These are phyloP conservation scores for Drosophila yakuba DNA, from an alignment of 1,140 invertebrate species.

Conservation along the genomic window DNA sequence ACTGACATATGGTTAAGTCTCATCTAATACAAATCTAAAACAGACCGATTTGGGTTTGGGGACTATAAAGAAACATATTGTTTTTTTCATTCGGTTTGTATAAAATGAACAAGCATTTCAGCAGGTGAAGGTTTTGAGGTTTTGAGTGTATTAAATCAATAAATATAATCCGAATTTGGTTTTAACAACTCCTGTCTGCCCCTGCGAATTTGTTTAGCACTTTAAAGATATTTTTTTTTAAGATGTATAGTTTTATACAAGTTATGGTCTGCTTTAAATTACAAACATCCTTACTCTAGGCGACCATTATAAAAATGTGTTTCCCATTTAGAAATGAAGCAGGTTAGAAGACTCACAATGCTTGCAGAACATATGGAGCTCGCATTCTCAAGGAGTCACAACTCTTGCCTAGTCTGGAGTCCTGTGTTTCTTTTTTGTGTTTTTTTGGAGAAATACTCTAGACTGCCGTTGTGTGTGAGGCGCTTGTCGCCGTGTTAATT, in stretches of 20 bases:
- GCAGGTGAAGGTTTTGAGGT: background rate
- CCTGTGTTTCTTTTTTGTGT: background rate
- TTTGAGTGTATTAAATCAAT: no score
- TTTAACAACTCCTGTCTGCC: no score
- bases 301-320: constrained; percentile 2
- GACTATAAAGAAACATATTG: background rate
- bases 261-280: no score
- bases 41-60: background rate
- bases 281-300: background rate
- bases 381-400: constrained; percentile 17
- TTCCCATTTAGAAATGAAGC: background rate
- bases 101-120: no score
- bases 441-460: constrained; percentile 15
- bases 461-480: constrained; percentile 30
- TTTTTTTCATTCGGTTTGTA: background rate
- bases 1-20: background rate
- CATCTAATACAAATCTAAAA: no score
- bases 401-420: constrained; percentile 23
- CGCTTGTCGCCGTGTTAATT: constrained; percentile 61
- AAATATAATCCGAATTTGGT: no score
- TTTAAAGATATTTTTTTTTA: no score
- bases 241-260: no score
- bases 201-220: no score
- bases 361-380: background rate
- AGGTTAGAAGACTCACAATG: background rate